Base-by-base conservation (phyloP, 2,113 vertebrate genomes). In the Diphyllodes magnificus region DNA sequence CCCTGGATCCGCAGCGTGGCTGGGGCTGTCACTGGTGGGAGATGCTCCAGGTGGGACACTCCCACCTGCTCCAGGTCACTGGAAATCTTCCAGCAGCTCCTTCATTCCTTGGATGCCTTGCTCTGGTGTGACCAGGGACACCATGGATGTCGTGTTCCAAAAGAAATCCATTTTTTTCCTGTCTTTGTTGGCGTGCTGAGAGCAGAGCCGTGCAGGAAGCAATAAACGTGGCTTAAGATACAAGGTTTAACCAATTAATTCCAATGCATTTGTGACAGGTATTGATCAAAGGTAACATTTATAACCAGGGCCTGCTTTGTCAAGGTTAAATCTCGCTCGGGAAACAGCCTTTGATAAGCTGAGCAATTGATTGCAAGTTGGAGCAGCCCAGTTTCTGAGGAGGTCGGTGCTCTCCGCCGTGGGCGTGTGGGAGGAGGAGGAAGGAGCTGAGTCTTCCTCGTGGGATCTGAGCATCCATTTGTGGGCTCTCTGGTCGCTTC, bases 201-300 rank as follows among this genome's bases (percentile, higher is more conserved):
- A 63, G 60, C 3, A 56, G 19, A 71, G 92, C 92, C 37, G 17
- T 63, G 71, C 90, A 73, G 87, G 92, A 77, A 88, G 90, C 90
- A 77, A 92, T 95, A 96, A 96, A 81, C 2, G 16, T 50, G 60
- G 40, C 61, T 90, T 73, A 71, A 90, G 89, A 95, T 1, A 64
- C 90, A 71, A 90, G 82, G 85, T 86, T 93, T 94, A 90, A 45
- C 72, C 30, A 24, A n/a, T 84, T 44, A 54, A 88, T 97, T 94
- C 82, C 81, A 60, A 72, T 68, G 82, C 92, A 7, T 68, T 90
- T 30, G 90, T 97, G 93, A 88, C 91, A 96, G 91, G 40, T 95
- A 94, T 96, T 95, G 96, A 96, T 95, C 96, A 97, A 97, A 97
- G 95, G 96, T 97, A 92, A 83, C 95, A 60, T 96, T 97, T 95